phyloP scores from a whole-genome alignment of 2,888 invertebrate genomes.

The Eulithis prunata region DNA sequence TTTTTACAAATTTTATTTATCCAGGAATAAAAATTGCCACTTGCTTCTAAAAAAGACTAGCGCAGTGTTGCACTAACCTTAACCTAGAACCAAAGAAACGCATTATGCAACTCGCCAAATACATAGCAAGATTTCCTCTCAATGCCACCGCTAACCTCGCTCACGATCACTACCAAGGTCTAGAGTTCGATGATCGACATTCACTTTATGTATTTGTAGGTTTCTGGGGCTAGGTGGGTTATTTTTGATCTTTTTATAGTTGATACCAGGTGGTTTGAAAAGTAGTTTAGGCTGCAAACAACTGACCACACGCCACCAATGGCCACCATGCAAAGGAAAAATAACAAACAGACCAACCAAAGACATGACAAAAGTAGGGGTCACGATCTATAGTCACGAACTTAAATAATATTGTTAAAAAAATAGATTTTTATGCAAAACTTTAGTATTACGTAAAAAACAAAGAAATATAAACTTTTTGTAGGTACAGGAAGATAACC shows the following conservation, averaged over 20 bases:
- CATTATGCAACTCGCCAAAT: conserved; percentile 12
- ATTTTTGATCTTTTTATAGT: neutral
- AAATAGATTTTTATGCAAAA: neutral
- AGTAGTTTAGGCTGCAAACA: too few relatives aligned
- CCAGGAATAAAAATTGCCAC: too few relatives aligned
- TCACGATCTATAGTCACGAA: neutral
- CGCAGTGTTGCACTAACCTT: conserved; percentile 6
- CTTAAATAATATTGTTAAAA: neutral
- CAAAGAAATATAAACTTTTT: neutral
- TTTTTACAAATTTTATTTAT: too few relatives aligned
- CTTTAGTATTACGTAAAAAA: neutral
- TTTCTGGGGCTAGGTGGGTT: neutral
- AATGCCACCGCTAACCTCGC: conserved; percentile 56
- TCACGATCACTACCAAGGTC: conserved; percentile 77
- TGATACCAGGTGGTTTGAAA: neutral
- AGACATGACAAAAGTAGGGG: neutral
- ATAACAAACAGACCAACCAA: too few relatives aligned
- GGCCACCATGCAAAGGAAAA: too few relatives aligned
- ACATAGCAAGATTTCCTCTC: conserved; percentile 33
- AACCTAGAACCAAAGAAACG: conserved; percentile 17
- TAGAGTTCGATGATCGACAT: conserved; percentile 80
- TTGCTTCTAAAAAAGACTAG: too few relatives aligned
- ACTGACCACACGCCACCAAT: too few relatives aligned
- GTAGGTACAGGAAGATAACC: neutral
- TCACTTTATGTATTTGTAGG: conserved; percentile 53